These are phyloP conservation scores for Callosobruchus maculatus DNA, from an alignment of 2,888 invertebrate species.

Conservation along the genomic window DNA sequence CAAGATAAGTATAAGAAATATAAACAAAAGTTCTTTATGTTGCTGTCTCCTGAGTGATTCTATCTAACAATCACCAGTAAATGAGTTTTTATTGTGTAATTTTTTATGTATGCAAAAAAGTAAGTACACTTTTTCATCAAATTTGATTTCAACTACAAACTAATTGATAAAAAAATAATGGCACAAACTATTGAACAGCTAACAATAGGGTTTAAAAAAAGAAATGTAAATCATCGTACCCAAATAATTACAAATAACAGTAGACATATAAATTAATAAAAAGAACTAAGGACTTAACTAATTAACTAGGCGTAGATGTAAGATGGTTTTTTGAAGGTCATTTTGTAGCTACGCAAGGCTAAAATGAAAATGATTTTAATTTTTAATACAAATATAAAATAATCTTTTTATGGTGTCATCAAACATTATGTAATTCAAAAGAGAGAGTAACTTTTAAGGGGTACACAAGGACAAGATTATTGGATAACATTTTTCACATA, in stretches of 20 bases:
- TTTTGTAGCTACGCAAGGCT: no score
- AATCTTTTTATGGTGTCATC: no score
- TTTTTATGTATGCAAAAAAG: background rate
- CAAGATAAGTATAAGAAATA: no score
- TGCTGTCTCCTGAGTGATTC: background rate
- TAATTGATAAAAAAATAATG: background rate
- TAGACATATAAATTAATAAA: background rate
- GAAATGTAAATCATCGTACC: background rate
- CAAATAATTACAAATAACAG: background rate
- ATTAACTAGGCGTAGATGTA: background rate
- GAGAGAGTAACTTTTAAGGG: no score
- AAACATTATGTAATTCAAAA: no score
- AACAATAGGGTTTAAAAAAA: background rate
- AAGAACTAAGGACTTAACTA: background rate
- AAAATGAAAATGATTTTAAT: no score
- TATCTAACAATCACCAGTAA: background rate
- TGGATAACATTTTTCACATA: no score
- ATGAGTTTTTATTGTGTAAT: background rate
- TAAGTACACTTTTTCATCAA: background rate
- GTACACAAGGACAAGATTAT: no score
- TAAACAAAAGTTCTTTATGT: background rate
- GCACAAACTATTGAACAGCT: background rate
- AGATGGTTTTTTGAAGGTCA: background rate
- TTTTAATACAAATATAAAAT: no score
- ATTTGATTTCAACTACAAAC: background rate